Base-by-base conservation (phyloP, 1,140 invertebrate genomes). In the Atta cephalotes region DNA sequence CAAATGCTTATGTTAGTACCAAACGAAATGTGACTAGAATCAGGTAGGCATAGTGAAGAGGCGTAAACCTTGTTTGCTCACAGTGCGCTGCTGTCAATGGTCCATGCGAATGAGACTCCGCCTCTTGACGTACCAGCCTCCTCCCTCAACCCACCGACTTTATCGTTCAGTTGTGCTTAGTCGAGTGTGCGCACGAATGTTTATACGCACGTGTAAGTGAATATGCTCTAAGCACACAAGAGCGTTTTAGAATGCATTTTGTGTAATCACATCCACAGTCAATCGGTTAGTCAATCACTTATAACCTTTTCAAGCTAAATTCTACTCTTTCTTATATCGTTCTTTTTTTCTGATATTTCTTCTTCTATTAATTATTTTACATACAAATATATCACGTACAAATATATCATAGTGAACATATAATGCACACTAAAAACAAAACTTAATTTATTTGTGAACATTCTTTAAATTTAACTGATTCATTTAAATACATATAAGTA, bases 11-110 rank as follows among this genome's bases (percentile, higher is more conserved):
- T 45, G 39, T 45, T 74, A 87, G 62, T 39, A 60, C 81, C 60
- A 85, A 80, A 58, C 31, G 45, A 60, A 86, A 72, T 18, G 60
- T 18, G 28, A 56, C 9, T 70, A 79, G 56, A 45, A 76, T 84
- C 70, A 84, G 70, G 70, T 84, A 76, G 21, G 31, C 56, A 88
- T 89, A 93, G 92, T 91, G 87, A 89, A 92, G 92, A 93, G 92
- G 93, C 92, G 93, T 93, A 92, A 90, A 92, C 92, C 76, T 84
- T 62, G 85, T 79, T 89, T 18, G 86, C 92, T 90, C 89, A 95
- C 93, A 93, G 91, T 91, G 85, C 90, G 90, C 87, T 93, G 92
- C 89, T 89, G 90, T 93, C 94, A 95, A 95, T 95, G 93, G 94
- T 91, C 94, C 93, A 92, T 92, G 92, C 88, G 89, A 91, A 90